Conservation (phyloP, 2,797 vertebrate genomes). For the Clamator glandarius region DNA sequence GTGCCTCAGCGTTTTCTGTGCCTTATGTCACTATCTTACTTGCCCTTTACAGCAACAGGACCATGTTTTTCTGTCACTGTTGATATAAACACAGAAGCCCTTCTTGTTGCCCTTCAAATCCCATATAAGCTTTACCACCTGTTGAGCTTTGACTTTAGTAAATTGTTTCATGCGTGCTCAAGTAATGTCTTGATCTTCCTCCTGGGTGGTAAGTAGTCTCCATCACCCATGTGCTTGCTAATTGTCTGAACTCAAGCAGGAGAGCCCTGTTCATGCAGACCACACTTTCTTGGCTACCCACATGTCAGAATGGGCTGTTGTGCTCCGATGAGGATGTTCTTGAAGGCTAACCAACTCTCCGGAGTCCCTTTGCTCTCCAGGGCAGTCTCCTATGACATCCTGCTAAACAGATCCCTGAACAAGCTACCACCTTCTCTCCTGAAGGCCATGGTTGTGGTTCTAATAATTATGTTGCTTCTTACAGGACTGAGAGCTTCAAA, state of each 20-base stretch:
- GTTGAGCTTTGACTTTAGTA: not conserved
- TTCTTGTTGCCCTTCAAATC: not conserved
- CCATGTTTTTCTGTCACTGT: not conserved
- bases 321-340: not conserved
- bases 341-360: not conserved
- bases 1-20: not conserved
- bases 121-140: not conserved
- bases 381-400: not conserved
- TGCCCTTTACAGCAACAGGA: not conserved
- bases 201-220: not conserved
- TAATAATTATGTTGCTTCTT: not conserved
- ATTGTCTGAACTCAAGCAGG: not conserved
- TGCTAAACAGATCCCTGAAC: not conserved
- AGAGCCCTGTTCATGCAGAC: fast-evolving
- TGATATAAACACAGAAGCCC: not conserved
- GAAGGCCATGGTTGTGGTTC: not conserved
- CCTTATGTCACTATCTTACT: not conserved
- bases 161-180: not conserved
- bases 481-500: not conserved
- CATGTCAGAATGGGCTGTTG: not conserved
- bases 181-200: not conserved
- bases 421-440: not conserved
- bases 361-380: not conserved
- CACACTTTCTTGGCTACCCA: not conserved
- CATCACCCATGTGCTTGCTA: not conserved